phyloP scores from a whole-genome alignment of 2,797 vertebrate species.

The Gymnodraco acuticeps region DNA sequence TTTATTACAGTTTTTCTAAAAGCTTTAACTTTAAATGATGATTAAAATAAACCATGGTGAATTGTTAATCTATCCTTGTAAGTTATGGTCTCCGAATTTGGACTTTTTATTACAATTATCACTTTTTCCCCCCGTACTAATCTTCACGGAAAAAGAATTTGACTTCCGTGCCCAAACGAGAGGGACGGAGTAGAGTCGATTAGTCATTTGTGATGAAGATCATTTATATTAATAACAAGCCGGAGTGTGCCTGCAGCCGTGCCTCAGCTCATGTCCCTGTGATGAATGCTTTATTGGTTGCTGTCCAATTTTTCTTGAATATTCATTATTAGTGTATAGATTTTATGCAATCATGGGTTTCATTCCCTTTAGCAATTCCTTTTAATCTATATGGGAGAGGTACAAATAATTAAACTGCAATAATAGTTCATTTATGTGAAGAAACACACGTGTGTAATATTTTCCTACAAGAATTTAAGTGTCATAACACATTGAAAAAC shows the following conservation, averaged over 20 bases:
- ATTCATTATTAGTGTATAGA: conserved; percentile 71
- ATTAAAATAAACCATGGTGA: conserved; percentile 17
- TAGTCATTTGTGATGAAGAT: conserved; percentile 66
- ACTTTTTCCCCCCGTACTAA: conserved; percentile 34
- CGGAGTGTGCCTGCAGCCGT: conserved; percentile 58
- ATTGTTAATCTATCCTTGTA: conserved; percentile 35
- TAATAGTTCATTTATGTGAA: conserved; percentile 46
- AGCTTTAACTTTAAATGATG: conserved; percentile 13
- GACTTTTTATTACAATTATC: conserved; percentile 45
- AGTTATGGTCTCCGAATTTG: conserved; percentile 33
- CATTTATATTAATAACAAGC: conserved; percentile 76
- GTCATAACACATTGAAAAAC: conserved; percentile 34
- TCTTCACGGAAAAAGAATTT: conserved; percentile 49
- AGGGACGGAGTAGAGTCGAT: conserved; percentile 56
- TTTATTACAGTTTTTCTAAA: conserved; percentile 24
- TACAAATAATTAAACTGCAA: conserved; percentile 43
- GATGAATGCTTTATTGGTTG: conserved; percentile 75
- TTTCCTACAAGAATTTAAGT: conserved; percentile 11
- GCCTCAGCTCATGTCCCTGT: conserved; percentile 62
- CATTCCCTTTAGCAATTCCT: conserved; percentile 44
- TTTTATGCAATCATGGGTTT: conserved; percentile 61
- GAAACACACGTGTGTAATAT: conserved; percentile 32
- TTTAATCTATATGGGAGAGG: conserved; percentile 50
- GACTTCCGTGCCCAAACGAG: conserved; percentile 43
- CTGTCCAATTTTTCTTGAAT: conserved; percentile 68